Evolutionary conservation across 2,888 invertebrate species (phyloP).

Genomic region (Entomobrya proxima): DNA sequence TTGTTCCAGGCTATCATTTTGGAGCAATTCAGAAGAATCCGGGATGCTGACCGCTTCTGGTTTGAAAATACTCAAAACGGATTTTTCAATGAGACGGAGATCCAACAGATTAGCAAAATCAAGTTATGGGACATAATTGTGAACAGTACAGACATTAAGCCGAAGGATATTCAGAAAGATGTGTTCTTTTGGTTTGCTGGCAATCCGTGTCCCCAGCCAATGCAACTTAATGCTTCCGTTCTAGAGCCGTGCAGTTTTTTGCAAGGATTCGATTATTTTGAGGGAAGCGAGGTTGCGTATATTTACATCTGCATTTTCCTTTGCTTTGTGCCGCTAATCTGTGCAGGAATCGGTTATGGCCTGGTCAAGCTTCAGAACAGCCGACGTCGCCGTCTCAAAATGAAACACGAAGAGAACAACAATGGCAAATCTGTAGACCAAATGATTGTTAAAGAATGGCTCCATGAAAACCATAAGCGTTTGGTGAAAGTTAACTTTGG

Average conservation of each 20-base stretch:
- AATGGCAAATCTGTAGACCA: constrained; percentile 86
- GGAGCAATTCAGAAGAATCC: constrained; percentile 93
- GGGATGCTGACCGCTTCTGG: constrained; percentile 98
- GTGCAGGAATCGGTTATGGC: constrained; percentile 93
- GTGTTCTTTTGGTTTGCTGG: constrained; percentile 90
- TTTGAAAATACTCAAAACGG: constrained; percentile 94
- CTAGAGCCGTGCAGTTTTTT: constrained; percentile 93
- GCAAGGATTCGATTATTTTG: constrained; percentile 94
- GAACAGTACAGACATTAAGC: constrained; percentile 88
- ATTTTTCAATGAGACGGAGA: constrained; percentile 90
- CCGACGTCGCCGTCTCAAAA: constrained; percentile 86
- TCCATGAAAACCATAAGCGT: constrained; percentile 93
- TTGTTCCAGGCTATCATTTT: constrained; percentile 92
- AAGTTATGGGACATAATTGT: constrained; percentile 93
- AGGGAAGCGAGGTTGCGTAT: constrained; percentile 97
- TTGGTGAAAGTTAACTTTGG: constrained; percentile 93
- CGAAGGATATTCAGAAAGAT: constrained; percentile 87
- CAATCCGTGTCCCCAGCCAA: constrained; percentile 95
- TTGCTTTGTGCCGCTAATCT: constrained; percentile 93
- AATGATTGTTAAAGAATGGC: constrained; percentile 95
- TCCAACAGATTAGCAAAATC: constrained; percentile 87
- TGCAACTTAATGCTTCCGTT: constrained; percentile 89
- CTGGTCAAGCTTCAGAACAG: constrained; percentile 94
- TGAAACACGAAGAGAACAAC: constrained; percentile 87
- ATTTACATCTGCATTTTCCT: constrained; percentile 95